Evolutionary conservation across 2,797 vertebrate species (phyloP), one percentile per base, ranked within the genome.

Genomic region (Zalophus californianus): DNA sequence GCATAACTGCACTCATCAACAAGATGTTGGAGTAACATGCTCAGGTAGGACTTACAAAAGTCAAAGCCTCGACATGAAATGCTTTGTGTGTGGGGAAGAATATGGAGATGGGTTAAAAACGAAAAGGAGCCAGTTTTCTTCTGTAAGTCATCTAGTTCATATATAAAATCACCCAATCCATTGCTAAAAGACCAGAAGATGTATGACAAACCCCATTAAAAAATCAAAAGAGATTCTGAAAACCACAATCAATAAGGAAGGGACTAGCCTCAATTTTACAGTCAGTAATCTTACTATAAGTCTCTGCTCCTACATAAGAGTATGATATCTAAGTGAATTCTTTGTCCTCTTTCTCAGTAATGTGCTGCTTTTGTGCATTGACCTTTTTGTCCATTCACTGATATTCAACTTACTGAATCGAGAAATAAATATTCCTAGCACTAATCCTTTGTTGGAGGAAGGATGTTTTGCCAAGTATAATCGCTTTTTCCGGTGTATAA

Each of bases 21-120:
- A 97, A 86, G 97, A 97, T 50, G 97, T 72, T n/a, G 98, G 98
- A 79, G 98, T 99, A 56, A 97, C 98, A 83, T 99, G 98, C 92
- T 98, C 98, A 98, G 98, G 98, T 99, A 98, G 98, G 97, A 94
- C 68, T 90, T 82, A 35, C 5, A 1, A 56, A 56, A 38, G 10
- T 32, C 73, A 94, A 77, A 97, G 48, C 52, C 58, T 89, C 7
- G 4, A n/a, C 29, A 12, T 80, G 35, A 56, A 75, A 94, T 85
- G 8, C 2, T 77, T 32, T 25, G 21, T 72, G 27, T 13, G 29
- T 10, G 56, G 82, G 82, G 84, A 92, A 38, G 5, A 29, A 32
- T 16, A 82, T 58, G 29, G 7, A 90, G 44, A 56, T 56, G n/a
- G 25, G 4, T 84, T 84, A 64, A 86, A 86, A 90, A 82, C 10